Conservation (phyloP, 2,113 vertebrate species). For the Oreotragus oreotragus region DNA sequence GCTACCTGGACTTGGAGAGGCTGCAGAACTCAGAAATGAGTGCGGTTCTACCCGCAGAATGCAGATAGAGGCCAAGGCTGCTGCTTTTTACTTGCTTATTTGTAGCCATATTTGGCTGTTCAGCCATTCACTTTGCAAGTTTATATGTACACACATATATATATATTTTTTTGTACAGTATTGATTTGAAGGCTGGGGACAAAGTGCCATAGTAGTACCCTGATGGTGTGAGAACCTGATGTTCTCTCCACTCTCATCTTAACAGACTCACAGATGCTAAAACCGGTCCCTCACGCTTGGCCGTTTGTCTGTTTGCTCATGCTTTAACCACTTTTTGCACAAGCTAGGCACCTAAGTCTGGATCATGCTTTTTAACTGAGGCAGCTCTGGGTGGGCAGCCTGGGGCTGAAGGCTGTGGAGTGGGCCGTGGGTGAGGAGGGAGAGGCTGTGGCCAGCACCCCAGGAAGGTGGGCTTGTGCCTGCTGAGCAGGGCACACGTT, state of each 20-base stretch:
- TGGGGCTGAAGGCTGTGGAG: not conserved
- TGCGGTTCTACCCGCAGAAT: accelerated
- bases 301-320: not conserved
- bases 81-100: not conserved
- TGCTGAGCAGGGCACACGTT: not conserved
- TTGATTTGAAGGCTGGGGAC: not conserved
- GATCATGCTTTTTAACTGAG: not conserved
- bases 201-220: too few species aligned
- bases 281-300: not conserved
- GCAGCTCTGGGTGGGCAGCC: not conserved
- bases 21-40: not conserved
- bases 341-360: not conserved
- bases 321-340: not conserved
- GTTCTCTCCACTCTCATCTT: not conserved
- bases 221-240: not conserved
- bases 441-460: not conserved
- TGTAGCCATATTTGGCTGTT: not conserved
- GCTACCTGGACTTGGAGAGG: not conserved
- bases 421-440: not conserved
- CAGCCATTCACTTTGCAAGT: not conserved
- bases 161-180: not conserved
- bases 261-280: not conserved
- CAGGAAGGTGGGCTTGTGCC: not conserved
- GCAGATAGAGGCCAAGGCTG: not conserved
- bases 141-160: not conserved